Base-by-base conservation (phyloP, 1,140 invertebrate species). In the Drosophila persimilis region DNA sequence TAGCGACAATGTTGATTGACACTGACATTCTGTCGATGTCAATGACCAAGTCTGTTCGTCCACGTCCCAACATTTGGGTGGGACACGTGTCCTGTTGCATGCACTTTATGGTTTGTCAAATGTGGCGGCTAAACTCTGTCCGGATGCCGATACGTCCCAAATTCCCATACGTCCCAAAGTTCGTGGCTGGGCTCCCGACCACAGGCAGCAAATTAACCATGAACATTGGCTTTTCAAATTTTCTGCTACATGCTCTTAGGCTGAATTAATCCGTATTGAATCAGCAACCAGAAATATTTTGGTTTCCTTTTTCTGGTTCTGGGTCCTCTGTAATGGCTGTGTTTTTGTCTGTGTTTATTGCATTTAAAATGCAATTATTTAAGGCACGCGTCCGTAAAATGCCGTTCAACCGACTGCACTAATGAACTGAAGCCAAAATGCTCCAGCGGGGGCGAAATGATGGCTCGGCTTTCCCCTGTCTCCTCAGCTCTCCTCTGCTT, bases 341-440 rank as follows among this genome's bases (percentile, higher is more conserved):
- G 48, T 53, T 65, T 45, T 50, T 51, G 47, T 43, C 43, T 63
- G 53, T 60, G 63, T 75, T 67, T 75, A 75, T 88, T 88, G 83
- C 81, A 86, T 86, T 88, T 86, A 67, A 86, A 86, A 86, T 86
- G 81, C 81, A 86, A 88, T 86, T 86, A 86, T 86, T 86, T 86
- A 86, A 88, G 74, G 69, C 81, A 88, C 78, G 81, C 74, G 83
- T 77, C 81, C 83, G 83, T 81, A 81, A 86, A 86, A 88, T 86
- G 77, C 81, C 81, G 83, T 74, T 72, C 77, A 81, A 88, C 81
- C 77, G 74, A 74, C 74, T 86, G 81, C 81, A 86, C 83, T 88
- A 86, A 86, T 86, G 78, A 86, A 85, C 80, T 81, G 77, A 43
- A 80, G 72, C 64, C 51, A 39, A 57, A 54, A 48, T 80, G 66